Percentiles rank a stretch among this genome's conserved stretches.
Conservation (phyloP, 1,140 invertebrate species). For the Zaprionus ghesquierei region DNA sequence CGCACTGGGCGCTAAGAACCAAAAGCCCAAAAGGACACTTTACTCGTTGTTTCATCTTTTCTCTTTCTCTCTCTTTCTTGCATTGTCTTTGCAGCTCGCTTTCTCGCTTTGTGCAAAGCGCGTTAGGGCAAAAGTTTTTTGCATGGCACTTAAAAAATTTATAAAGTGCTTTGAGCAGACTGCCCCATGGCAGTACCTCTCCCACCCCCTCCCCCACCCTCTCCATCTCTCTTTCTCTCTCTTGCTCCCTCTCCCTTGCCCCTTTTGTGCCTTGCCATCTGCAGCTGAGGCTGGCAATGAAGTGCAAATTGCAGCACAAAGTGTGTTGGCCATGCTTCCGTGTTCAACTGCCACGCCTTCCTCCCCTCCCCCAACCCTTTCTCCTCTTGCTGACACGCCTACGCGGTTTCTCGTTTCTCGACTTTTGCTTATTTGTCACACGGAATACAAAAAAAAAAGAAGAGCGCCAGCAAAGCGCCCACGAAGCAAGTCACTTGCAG, state of each 20-base stretch:
- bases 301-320: slow-evolving; percentile 77
- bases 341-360: slow-evolving; percentile 20
- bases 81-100: not conserved
- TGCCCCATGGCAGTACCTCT: slow-evolving; percentile 46
- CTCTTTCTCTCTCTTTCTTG: slow-evolving; percentile 2
- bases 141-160: slow-evolving; percentile 78
- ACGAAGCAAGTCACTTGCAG: slow-evolving; percentile 61
- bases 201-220: not conserved
- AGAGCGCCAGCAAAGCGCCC: slow-evolving; percentile 6
- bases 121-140: slow-evolving; percentile 56
- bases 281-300: slow-evolving; percentile 59
- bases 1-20: slow-evolving; percentile 20
- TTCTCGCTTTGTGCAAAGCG: slow-evolving; percentile 26
- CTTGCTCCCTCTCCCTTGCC: not conserved
- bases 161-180: slow-evolving; percentile 78
- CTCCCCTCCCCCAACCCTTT: not conserved
- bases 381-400: slow-evolving; percentile 9
- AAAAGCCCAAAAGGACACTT: slow-evolving; percentile 27
- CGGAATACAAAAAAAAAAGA: slow-evolving; percentile 22
- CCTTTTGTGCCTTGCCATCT: not conserved
- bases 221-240: not conserved
- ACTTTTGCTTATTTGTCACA: slow-evolving; percentile 79
- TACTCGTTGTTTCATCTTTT: not conserved
- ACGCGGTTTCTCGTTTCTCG: slow-evolving; percentile 39
- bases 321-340: slow-evolving; percentile 48